Percentiles rank a stretch among this genome's conserved stretches.
These are phyloP conservation scores for Lithophane ornitopus DNA, from an alignment of 2,888 invertebrate genomes.

Conservation along the genomic window DNA sequence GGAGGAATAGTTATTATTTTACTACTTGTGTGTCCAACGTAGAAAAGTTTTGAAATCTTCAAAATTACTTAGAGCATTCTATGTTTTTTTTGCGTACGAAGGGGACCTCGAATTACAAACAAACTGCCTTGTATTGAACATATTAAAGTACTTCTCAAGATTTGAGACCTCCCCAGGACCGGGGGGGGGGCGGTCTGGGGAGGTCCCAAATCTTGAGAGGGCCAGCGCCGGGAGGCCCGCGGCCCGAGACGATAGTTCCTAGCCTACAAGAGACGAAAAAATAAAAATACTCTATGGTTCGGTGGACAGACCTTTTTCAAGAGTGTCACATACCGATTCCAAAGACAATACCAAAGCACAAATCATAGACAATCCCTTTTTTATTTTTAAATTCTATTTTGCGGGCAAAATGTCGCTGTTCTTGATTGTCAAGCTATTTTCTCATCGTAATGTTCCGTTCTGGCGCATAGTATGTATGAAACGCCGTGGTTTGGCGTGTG, in stretches of 20 bases:
- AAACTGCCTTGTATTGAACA: background rate
- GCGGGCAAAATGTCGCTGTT: constrained; percentile 90
- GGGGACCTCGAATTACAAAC: too few species aligned
- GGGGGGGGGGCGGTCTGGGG: too few species aligned
- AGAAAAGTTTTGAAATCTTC: too few species aligned
- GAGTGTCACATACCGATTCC: constrained; percentile 40
- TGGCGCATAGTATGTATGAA: constrained; percentile 90
- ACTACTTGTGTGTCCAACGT: too few species aligned
- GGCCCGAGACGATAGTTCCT: background rate
- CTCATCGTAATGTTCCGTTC: constrained; percentile 90
- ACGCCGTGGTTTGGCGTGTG: constrained; percentile 88
- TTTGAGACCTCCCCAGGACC: background rate
- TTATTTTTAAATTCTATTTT: constrained; percentile 85
- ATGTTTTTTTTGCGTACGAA: too few species aligned
- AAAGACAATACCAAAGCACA: constrained; percentile 73
- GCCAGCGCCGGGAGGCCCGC: background rate
- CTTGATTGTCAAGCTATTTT: constrained; percentile 91
- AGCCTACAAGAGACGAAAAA: constrained; percentile 1
- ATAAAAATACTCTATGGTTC: constrained; percentile 23
- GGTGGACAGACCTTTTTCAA: constrained; percentile 30
- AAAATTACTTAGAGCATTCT: too few species aligned
- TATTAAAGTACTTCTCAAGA: background rate
- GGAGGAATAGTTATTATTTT: too few species aligned
- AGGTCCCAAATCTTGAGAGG: too few species aligned
- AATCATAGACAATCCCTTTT: constrained; percentile 75